Evolutionary conservation across 2,797 vertebrate species (phyloP).

Genomic region (Ceryle rudis): DNA sequence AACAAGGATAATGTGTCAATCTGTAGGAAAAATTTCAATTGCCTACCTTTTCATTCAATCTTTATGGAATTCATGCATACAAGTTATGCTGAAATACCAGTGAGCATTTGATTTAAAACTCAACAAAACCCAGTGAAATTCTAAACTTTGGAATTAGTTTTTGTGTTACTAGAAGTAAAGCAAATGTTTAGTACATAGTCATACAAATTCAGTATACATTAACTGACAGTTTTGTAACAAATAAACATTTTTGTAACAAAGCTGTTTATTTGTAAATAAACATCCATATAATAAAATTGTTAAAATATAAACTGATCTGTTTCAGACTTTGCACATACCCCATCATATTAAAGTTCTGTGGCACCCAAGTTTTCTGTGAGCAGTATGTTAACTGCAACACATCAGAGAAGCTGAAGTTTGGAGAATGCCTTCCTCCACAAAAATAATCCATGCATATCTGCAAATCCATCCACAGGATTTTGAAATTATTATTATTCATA

Average conservation of each 20-base stretch:
- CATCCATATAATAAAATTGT: not conserved
- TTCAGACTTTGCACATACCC: not conserved
- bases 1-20: not conserved
- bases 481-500: not conserved
- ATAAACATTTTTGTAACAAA: not conserved
- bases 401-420: not conserved
- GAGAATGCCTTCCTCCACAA: not conserved
- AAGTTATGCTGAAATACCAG: not conserved
- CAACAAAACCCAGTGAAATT: not conserved
- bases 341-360: not conserved
- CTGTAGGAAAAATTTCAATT: not conserved
- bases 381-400: not conserved
- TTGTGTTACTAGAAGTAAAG: not conserved
- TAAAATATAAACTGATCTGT: not conserved
- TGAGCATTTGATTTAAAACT: not conserved
- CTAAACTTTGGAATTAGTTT: not conserved
- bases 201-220: not conserved
- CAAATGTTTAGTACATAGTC: not conserved
- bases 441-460: not conserved
- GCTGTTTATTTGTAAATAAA: not conserved
- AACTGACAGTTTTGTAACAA: not conserved
- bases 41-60: not conserved
- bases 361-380: not conserved
- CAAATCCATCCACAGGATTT: not conserved
- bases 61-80: not conserved